Percentiles rank a stretch among this genome's conserved stretches.
These are phyloP conservation scores for Gorsachius magnificus DNA, from an alignment of 2,797 vertebrate genomes.

Conservation along the genomic window DNA sequence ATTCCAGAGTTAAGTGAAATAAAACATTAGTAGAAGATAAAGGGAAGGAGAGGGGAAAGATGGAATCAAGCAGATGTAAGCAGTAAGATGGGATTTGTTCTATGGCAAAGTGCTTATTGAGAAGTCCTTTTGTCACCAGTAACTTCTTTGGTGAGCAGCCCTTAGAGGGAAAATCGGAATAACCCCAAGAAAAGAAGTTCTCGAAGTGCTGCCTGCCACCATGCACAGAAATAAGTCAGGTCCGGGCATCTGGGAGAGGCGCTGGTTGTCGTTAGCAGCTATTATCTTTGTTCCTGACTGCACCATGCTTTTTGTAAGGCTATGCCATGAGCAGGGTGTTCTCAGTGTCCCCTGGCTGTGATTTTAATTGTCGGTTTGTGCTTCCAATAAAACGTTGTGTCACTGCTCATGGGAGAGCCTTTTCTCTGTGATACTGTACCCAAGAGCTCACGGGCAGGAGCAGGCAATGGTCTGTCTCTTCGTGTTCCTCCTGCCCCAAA, in stretches of 20 bases:
- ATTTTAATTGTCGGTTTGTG: not conserved
- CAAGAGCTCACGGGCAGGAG: rapidly evolving
- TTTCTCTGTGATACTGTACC: rapidly evolving
- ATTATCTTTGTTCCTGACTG: not conserved
- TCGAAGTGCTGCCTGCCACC: not conserved
- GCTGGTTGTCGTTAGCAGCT: rapidly evolving
- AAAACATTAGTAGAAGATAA: not conserved
- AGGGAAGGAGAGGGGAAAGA: not conserved
- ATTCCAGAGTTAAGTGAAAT: slow-evolving; percentile 14
- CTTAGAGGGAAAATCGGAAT: not conserved
- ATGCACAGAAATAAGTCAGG: not conserved
- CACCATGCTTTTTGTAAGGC: rapidly evolving
- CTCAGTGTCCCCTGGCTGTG: not conserved
- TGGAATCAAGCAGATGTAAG: not conserved
- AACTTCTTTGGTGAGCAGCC: not conserved
- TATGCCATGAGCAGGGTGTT: not conserved
- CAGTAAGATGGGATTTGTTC: not conserved
- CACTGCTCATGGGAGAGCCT: not conserved
- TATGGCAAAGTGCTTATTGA: not conserved
- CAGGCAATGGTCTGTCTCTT: not conserved
- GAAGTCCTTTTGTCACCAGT: not conserved
- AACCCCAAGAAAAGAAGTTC: not conserved
- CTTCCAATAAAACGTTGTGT: not conserved
- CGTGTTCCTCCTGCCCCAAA: not conserved
- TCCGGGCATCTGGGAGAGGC: not conserved